Evolutionary conservation across 2,797 vertebrate species (phyloP).

Genomic region (Halcyon smyrnensis): DNA sequence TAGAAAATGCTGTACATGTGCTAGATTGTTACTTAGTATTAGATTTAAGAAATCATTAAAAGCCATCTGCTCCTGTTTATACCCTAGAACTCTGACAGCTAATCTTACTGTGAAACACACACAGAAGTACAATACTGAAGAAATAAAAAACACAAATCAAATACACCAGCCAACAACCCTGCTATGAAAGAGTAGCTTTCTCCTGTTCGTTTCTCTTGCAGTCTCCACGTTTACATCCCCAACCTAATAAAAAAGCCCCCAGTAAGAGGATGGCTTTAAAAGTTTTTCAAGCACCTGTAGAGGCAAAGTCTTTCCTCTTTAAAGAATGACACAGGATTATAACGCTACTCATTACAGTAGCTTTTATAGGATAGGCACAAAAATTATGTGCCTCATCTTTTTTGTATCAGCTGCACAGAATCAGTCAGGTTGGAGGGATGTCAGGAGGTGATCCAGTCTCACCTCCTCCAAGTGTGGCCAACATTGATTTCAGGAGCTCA

Average conservation of each 20-base stretch:
- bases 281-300: background rate
- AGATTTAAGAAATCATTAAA: background rate
- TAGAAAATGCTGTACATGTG: background rate
- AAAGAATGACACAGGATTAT: fast-evolving
- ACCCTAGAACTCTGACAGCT: background rate
- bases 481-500: background rate
- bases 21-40: background rate
- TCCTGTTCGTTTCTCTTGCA: background rate
- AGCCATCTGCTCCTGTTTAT: slow-evolving; percentile 26
- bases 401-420: background rate
- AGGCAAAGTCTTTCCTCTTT: background rate
- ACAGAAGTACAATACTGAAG: background rate
- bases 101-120: background rate
- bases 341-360: background rate
- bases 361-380: background rate
- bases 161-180: background rate
- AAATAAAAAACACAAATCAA: background rate
- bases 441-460: background rate
- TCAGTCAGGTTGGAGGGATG: background rate
- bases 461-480: background rate
- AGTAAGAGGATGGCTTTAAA: background rate
- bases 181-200: background rate
- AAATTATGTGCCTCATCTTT: background rate
- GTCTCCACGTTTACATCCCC: background rate
- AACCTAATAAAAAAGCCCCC: background rate